A percentile compares a stretch with the other conserved stretches of the same genome.
These are phyloP conservation scores for Coelinius sp. DNA, from an alignment of 2,888 invertebrate genomes.

Conservation along the genomic window DNA sequence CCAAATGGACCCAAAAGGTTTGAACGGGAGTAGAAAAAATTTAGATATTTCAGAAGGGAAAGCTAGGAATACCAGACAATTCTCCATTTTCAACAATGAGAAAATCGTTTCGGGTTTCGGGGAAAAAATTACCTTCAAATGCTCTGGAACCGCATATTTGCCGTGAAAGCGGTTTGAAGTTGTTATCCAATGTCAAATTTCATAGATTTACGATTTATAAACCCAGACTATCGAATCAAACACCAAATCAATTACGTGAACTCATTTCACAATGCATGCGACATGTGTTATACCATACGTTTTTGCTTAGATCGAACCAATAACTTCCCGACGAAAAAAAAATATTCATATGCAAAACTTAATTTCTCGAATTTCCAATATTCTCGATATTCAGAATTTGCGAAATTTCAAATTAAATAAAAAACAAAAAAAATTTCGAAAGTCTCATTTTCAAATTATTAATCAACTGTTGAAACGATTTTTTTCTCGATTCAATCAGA, in stretches of 20 bases:
- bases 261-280: background rate
- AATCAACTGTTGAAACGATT: too few relatives aligned
- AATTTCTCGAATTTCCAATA: too few relatives aligned
- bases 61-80: background rate
- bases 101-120: background rate
- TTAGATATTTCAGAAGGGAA: background rate
- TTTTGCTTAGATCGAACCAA: background rate
- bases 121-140: background rate
- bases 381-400: too few relatives aligned
- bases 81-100: background rate
- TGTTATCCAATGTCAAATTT: background rate
- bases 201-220: background rate
- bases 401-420: too few relatives aligned
- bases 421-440: too few relatives aligned
- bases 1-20: conserved; percentile 4
- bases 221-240: background rate
- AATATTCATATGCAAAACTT: background rate
- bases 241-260: background rate
- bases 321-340: background rate
- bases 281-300: background rate
- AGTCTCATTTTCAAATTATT: too few relatives aligned
- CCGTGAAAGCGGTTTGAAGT: background rate
- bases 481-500: too few relatives aligned
- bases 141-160: background rate
- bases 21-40: background rate